Evolutionary conservation across 2,113 vertebrate species (phyloP).

Genomic region (Neogobius melanostomus): DNA sequence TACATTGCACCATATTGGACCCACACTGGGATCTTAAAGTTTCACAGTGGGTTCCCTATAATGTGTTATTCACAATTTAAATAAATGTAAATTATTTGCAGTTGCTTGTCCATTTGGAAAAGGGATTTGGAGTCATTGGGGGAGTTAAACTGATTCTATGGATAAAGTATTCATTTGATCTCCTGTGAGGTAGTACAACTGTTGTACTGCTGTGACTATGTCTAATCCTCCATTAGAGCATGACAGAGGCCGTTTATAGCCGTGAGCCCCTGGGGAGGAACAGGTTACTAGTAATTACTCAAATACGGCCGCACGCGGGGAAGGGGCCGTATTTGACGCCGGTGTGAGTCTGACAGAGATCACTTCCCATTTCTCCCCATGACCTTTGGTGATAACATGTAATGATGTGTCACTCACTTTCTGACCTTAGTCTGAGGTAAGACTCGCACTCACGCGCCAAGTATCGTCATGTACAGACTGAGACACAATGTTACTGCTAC

Average conservation of each 20-base stretch:
- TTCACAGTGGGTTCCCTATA: too few relatives aligned
- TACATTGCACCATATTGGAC: too few relatives aligned
- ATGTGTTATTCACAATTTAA: too few relatives aligned
- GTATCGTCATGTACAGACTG: too few relatives aligned
- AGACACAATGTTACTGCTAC: too few relatives aligned
- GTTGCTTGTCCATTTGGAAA: too few relatives aligned
- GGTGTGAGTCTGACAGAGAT: not conserved
- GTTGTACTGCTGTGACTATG: not conserved
- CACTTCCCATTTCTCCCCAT: constrained; percentile 1
- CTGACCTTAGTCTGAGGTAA: constrained; percentile 17
- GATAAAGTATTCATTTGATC: not conserved
- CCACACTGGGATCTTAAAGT: too few relatives aligned
- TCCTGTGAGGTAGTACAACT: constrained; percentile 4
- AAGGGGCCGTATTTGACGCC: not conserved
- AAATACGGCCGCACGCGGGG: constrained; percentile 35
- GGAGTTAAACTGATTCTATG: too few relatives aligned
- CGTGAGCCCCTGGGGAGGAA: not conserved
- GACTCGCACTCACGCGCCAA: too few relatives aligned
- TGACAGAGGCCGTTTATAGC: constrained; percentile 30
- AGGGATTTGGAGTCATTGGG: too few relatives aligned
- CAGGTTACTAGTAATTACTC: constrained; percentile 57
- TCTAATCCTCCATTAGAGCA: constrained; percentile 34
- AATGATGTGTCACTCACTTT: constrained; percentile 1
- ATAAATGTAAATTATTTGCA: too few relatives aligned
- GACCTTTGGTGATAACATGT: constrained; percentile 7